A percentile compares a stretch with the other conserved stretches of the same genome.
phyloP scores from a whole-genome alignment of 1,140 invertebrate species.

The Drosophila equinoxialis region DNA sequence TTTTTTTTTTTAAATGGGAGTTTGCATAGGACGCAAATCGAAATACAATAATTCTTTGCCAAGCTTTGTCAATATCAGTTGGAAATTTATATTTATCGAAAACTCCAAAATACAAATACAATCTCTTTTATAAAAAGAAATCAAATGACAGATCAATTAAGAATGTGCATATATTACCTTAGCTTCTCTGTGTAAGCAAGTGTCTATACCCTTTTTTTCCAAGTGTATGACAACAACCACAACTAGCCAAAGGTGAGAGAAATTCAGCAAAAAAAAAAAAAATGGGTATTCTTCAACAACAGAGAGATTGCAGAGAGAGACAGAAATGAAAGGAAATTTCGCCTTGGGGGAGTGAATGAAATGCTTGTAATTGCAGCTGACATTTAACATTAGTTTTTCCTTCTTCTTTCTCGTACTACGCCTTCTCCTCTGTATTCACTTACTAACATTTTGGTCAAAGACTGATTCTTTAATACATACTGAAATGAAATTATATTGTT shows the following conservation, averaged over 20 bases:
- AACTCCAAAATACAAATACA: too few relatives aligned
- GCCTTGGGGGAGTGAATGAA: conserved; percentile 40
- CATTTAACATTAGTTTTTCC: conserved; percentile 58
- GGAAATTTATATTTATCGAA: too few relatives aligned
- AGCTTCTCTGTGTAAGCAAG: background rate
- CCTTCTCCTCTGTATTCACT: background rate
- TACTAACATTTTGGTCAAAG: conserved; percentile 4
- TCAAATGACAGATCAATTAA: too few relatives aligned
- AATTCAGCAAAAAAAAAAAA: conserved; percentile 13
- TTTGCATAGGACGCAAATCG: too few relatives aligned
- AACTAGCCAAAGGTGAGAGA: conserved; percentile 27
- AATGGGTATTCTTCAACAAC: background rate
- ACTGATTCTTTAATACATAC: conserved; percentile 2
- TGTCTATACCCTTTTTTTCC: background rate
- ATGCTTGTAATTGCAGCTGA: conserved; percentile 53
- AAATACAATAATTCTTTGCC: too few relatives aligned
- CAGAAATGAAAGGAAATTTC: background rate
- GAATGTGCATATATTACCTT: background rate
- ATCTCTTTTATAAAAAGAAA: too few relatives aligned
- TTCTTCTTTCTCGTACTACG: background rate
- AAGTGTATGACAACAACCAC: conserved; percentile 4
- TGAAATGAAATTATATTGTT: conserved; percentile 5
- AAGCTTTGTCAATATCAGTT: too few relatives aligned
- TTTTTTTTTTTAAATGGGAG: background rate
- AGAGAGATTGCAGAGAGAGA: conserved; percentile 1